Evolutionary conservation across 2,888 invertebrate genomes (phyloP).

Genomic region (Synanthedon vespiformis): DNA sequence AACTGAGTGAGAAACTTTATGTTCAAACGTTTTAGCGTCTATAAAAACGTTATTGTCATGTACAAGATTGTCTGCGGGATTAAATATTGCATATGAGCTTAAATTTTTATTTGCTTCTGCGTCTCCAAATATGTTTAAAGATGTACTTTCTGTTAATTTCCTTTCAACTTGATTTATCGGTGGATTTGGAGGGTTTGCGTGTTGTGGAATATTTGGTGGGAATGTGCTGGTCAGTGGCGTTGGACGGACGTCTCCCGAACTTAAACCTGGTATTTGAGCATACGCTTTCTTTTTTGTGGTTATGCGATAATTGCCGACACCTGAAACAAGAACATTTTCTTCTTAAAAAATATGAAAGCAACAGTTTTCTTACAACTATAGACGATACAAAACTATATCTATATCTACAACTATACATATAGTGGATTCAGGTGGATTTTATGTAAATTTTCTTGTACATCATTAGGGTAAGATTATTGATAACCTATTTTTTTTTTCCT

Average conservation of each 20-base stretch:
- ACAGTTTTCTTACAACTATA: background rate
- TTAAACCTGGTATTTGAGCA: conserved; percentile 81
- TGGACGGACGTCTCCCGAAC: conserved; percentile 49
- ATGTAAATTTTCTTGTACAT: too few species aligned
- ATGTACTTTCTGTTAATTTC: background rate
- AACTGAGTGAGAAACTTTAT: conserved; percentile 11
- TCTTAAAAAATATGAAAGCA: conserved; percentile 5
- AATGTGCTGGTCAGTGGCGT: conserved; percentile 41
- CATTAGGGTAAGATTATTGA: too few species aligned
- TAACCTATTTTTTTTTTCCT: too few species aligned
- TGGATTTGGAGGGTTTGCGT: background rate
- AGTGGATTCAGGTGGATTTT: too few species aligned
- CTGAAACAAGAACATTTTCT: conserved; percentile 33
- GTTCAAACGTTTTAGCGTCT: background rate
- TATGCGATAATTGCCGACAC: conserved; percentile 73
- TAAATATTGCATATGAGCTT: conserved; percentile 14
- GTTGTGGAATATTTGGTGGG: background rate
- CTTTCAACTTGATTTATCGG: background rate
- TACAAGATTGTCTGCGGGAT: conserved; percentile 5
- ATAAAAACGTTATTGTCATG: background rate
- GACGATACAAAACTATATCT: too few species aligned
- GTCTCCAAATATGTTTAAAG: background rate
- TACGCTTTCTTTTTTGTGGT: conserved; percentile 78
- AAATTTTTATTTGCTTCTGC: conserved; percentile 1
- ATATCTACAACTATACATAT: too few species aligned